Base-by-base conservation (phyloP, 2,797 vertebrate species). In the Denticeps clupeoides region DNA sequence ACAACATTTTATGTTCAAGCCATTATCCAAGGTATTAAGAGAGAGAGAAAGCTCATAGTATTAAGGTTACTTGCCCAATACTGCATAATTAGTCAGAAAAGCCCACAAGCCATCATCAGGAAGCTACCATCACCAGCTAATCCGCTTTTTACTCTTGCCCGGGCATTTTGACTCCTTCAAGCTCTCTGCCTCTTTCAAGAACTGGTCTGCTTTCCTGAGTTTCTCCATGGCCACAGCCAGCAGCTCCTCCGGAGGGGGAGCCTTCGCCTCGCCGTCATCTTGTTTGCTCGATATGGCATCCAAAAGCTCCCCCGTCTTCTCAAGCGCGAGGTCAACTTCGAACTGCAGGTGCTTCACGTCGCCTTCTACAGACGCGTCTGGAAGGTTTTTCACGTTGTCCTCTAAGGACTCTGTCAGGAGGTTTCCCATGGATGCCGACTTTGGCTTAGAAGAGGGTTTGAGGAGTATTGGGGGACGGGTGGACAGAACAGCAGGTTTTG, bases 161-260 rank as follows among this genome's bases (percentile, higher is more conserved):
- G 49, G 5, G 1, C 31, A 11, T 52, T 50, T 37, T 1, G 21
- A 45, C 57, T 77, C 80, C 63, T 74, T 87, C 24, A 86, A 71
- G 65, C 65, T 81, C 63, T 77, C 85, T 44, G 88, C 84, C 72
- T 91, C 89, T 67, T 72, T 83, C 67, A 97, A 78, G 73, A 89
- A 88, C 38, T 86, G 67, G 1, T 91, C 84, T 3, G 91, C 91
- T 73, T 81, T 88, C 59, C 69, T 77, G 59, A 97, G 81, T 68
- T 93, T 90, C 61, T 88, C 88, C 60, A 92, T 81, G 12, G 93
- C 89, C 58, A 85, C 71, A 16, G 74, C 73, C 53, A 96, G 84
- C 66, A 97, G 72, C 0, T 74, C 65, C 62, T 85, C 83, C 0
- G 90, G 76, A 2, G 13, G 28, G 2, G 13, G 6, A 4, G 41